These are phyloP conservation scores for Aradophagus sp. DNA, from an alignment of 1,140 invertebrate genomes.

Conservation along the genomic window DNA sequence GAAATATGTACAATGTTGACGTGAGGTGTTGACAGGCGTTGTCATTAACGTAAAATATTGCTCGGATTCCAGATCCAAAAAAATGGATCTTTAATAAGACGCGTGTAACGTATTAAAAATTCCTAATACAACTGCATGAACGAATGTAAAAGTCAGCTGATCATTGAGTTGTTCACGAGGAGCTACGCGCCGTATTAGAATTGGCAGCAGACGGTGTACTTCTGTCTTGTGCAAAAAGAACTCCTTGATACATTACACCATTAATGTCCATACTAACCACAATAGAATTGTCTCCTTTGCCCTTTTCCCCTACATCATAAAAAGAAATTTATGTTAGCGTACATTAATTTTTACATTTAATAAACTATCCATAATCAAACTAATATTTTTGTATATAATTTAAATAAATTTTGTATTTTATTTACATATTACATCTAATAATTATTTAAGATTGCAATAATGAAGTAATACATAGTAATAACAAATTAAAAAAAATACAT, in stretches of 20 bases:
- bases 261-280: conserved; percentile 98
- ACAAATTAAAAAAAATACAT: too few relatives aligned
- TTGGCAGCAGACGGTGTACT: conserved; percentile 34
- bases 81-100: conserved; percentile 11
- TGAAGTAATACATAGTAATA: too few relatives aligned
- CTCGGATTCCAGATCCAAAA: conserved; percentile 5
- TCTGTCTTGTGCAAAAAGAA: conserved; percentile 84
- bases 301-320: conserved; percentile 77
- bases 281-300: conserved; percentile 88
- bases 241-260: conserved; percentile 91
- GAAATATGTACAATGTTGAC: conserved; percentile 35
- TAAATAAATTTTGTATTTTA: too few relatives aligned
- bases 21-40: conserved; percentile 5
- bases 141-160: conserved; percentile 1
- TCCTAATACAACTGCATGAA: conserved; percentile 6
- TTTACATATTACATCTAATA: too few relatives aligned
- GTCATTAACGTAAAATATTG: background rate
- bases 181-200: conserved; percentile 26
- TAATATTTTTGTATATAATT: too few relatives aligned
- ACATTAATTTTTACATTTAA: too few relatives aligned
- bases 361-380: too few relatives aligned
- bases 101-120: conserved; percentile 6
- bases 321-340: too few relatives aligned
- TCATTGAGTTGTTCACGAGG: conserved; percentile 66
- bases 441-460: too few relatives aligned